Base-by-base conservation (phyloP, 2,113 vertebrate genomes). In the Pelusios castaneus region DNA sequence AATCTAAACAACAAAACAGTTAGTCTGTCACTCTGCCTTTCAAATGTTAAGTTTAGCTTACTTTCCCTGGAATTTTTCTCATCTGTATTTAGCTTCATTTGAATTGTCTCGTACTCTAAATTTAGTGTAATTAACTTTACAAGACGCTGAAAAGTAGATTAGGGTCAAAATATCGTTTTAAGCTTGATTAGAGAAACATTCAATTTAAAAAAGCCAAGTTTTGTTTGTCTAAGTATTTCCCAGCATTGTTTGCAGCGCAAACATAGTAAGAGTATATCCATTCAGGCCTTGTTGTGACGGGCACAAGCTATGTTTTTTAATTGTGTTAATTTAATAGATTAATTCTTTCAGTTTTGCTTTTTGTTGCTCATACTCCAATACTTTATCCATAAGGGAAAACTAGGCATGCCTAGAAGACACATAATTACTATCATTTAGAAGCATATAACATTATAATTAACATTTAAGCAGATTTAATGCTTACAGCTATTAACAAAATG, bases 81-180 rank as follows among this genome's bases (percentile, higher is more conserved):
- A 22, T 14, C 82, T 31, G 31, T 24, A 8, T 38, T 70, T 52
- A 34, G 47, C 38, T 90, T 80, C 34, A 7, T 43, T 77, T n/a
- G 3, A 19, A 38, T 4, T 31, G 25, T 14, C 83, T 11, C 0
- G 1, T 56, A 27, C 47, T 38, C 51, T 47, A 51, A 34, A 31
- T 17, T 29, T 27, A 45, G 21, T 43, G 34, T 0, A 77, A 41
- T 3, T 52, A 54, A 8, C n/a, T 8, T 49, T 29, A 58, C 85
- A 31, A 49, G 75, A 12, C 27, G 29, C 49, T 27, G 87, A 88
- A 73, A 45, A 21, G 4, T 47, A 85, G 31, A 25, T 70, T 11
- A 11, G 80, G 47, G 1, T 7, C 41, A 8, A 45, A 6, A 6
- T 0, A 0, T 2, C 4, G 58, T 10, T 0, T 88, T 17, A 56